Conservation (phyloP, 2,113 vertebrate species). For the Aldabrachelys gigantea region DNA sequence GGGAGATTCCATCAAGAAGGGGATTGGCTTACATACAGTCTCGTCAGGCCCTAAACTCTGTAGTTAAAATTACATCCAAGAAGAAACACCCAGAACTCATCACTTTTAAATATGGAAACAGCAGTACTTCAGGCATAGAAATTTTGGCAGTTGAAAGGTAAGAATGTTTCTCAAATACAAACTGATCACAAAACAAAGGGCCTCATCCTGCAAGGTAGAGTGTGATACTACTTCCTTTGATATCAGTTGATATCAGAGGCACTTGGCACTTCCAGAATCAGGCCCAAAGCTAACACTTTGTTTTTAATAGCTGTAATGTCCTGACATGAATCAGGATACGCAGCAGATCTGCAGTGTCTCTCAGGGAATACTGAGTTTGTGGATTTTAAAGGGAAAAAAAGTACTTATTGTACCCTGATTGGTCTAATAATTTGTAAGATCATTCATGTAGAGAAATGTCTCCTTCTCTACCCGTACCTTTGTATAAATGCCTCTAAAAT, state of each 20-base stretch:
- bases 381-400: not conserved
- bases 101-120: slow-evolving; percentile 98
- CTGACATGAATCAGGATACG: not conserved
- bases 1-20: slow-evolving; percentile 93
- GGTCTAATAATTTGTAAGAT: not conserved
- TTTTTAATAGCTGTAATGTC: not conserved
- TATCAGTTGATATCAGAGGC: not conserved
- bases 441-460: not conserved
- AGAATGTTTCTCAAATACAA: slow-evolving; percentile 6
- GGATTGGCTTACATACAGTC: slow-evolving; percentile 98
- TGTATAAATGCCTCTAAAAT: not conserved
- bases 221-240: not conserved
- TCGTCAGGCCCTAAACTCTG: slow-evolving; percentile 93
- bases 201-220: not conserved
- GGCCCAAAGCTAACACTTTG: not conserved
- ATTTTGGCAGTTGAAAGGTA: slow-evolving; percentile 96
- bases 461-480: not conserved
- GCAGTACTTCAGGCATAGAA: slow-evolving; percentile 92
- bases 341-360: not conserved
- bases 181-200: not conserved
- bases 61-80: slow-evolving; percentile 99
- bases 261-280: not conserved
- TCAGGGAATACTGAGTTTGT: not conserved
- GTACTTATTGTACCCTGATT: not conserved
- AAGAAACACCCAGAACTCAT: slow-evolving; percentile 99